A percentile compares a stretch with the other conserved stretches of the same genome.
Evolutionary conservation across 92 coral and sea anemone species (phyloP).

Genomic region (Parazoanthus swiftii): DNA sequence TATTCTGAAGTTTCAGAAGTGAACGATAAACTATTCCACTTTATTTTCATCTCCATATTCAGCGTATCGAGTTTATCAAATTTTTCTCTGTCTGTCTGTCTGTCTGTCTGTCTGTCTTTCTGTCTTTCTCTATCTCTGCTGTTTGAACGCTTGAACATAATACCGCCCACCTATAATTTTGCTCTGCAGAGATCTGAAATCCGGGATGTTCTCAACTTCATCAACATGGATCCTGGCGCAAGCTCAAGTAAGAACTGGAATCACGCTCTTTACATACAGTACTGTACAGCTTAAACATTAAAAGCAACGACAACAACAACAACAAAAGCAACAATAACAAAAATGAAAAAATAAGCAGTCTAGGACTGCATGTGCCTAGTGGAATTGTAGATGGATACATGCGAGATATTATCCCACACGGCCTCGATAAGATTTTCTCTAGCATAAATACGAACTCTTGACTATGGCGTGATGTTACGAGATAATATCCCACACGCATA

Average conservation of each 20-base stretch:
- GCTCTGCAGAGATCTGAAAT: neutral
- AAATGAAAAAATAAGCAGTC: no score
- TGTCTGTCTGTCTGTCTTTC: neutral
- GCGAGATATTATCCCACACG: no score
- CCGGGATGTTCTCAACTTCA: conserved; percentile 13
- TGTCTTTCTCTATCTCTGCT: neutral
- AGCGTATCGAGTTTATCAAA: neutral
- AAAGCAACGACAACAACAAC: no score
- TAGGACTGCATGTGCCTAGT: no score
- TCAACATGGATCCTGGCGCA: neutral
- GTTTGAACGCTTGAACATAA: neutral
- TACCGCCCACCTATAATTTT: neutral
- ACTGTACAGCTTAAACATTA: no score
- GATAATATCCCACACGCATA: no score
- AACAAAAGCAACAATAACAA: no score
- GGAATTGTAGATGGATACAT: no score
- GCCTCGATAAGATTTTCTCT: no score
- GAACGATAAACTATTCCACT: neutral
- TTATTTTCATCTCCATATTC: neutral
- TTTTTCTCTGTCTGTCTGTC: neutral
- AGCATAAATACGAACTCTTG: no score
- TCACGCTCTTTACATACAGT: no score
- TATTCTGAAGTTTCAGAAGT: neutral
- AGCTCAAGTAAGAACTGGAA: conserved; percentile 13
- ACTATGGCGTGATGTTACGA: no score